A percentile compares a stretch with the other conserved stretches of the same genome.
phyloP scores from a whole-genome alignment of 2,888 invertebrate species.

The Drosophila prolongata region DNA sequence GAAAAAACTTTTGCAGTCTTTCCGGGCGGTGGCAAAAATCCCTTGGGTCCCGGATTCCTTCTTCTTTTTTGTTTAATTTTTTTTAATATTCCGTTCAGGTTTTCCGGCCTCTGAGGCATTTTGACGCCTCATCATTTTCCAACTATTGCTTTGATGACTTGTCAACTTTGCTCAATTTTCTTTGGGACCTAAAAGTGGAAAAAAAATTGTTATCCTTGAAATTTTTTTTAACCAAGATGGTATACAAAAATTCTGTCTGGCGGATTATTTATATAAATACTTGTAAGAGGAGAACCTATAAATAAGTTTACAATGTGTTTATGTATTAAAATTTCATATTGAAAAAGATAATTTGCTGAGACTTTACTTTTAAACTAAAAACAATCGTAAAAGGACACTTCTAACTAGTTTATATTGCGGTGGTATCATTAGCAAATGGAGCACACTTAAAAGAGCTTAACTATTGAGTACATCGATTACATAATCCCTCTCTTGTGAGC shows the following conservation, averaged over 20 bases:
- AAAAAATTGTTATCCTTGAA: background rate
- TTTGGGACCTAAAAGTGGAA: background rate
- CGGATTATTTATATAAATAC: too few species aligned
- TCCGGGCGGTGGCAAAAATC: slow-evolving; percentile 15
- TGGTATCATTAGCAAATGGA: background rate
- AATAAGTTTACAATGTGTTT: too few species aligned
- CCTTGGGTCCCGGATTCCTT: slow-evolving; percentile 3
- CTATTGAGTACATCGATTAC: slow-evolving; percentile 5
- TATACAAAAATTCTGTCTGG: too few species aligned
- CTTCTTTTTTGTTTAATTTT: background rate
- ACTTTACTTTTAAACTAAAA: too few species aligned
- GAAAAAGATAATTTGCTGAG: too few species aligned
- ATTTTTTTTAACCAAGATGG: background rate
- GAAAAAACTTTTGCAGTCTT: slow-evolving; percentile 37
- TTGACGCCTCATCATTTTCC: slow-evolving; percentile 49
- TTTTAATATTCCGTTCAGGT: slow-evolving; percentile 60
- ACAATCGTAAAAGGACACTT: background rate
- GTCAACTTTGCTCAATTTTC: slow-evolving; percentile 13
- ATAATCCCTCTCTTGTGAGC: slow-evolving; percentile 6
- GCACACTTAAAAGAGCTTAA: slow-evolving; percentile 9
- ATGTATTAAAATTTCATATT: too few species aligned
- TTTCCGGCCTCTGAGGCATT: slow-evolving; percentile 44
- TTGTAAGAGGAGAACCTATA: too few species aligned
- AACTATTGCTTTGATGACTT: slow-evolving; percentile 41
- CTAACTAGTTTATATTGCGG: background rate